Percentiles rank a stretch among this genome's conserved stretches.
Conservation (phyloP, 2,797 vertebrate genomes). For the Sebastes hubbsi region DNA sequence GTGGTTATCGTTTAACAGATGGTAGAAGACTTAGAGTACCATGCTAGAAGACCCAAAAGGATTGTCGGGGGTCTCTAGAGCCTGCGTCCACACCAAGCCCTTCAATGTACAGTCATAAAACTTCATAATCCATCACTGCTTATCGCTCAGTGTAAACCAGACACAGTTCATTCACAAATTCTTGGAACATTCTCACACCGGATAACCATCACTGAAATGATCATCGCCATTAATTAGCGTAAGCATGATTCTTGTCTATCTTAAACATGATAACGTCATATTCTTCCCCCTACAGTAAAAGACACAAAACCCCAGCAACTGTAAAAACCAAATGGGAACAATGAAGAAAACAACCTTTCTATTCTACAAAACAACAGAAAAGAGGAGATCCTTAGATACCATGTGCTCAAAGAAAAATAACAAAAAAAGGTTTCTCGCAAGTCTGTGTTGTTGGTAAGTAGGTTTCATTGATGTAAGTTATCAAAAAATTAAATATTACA, state of each 20-base stretch:
- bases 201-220: slow-evolving; percentile 63
- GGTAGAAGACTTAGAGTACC: slow-evolving; percentile 27
- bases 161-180: slow-evolving; percentile 69
- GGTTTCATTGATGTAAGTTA: slow-evolving; percentile 70
- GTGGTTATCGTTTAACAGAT: neutral
- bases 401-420: slow-evolving; percentile 69
- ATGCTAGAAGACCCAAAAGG: slow-evolving; percentile 23
- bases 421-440: slow-evolving; percentile 55
- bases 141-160: slow-evolving; percentile 79
- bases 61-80: slow-evolving; percentile 67
- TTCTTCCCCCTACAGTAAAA: slow-evolving; percentile 73
- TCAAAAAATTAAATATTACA: slow-evolving; percentile 82
- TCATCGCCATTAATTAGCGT: slow-evolving; percentile 56
- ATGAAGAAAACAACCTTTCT: slow-evolving; percentile 75
- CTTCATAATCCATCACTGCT: slow-evolving; percentile 76
- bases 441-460: slow-evolving; percentile 69
- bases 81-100: slow-evolving; percentile 74
- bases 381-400: slow-evolving; percentile 60
- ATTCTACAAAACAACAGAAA: slow-evolving; percentile 67
- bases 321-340: slow-evolving; percentile 78
- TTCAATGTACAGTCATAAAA: slow-evolving; percentile 76
- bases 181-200: slow-evolving; percentile 67
- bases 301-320: slow-evolving; percentile 79
- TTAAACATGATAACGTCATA: slow-evolving; percentile 64
- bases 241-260: slow-evolving; percentile 74